phyloP scores from a whole-genome alignment of 2,113 vertebrate species.

The Nesogale talazaci region DNA sequence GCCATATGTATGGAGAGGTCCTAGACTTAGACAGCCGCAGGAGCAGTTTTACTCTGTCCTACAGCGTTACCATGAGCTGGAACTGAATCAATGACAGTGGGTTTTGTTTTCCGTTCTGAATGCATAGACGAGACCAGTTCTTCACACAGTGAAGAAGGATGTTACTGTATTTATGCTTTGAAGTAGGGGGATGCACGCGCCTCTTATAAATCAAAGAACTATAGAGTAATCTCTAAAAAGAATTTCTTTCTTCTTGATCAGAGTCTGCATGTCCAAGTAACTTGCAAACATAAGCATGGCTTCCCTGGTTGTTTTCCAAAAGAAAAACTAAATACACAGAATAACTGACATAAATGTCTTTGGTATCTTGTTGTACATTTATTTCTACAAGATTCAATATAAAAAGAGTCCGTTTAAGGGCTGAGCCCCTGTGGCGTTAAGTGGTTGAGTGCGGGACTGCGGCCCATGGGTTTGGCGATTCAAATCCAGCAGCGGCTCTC shows the following conservation, averaged over 20 bases:
- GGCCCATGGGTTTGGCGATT: too few species aligned
- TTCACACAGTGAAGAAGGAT: neutral
- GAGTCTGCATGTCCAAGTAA: conserved; percentile 3
- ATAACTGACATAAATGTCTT: conserved; percentile 31
- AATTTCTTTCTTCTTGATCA: conserved; percentile 14
- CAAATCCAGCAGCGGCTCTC: too few species aligned
- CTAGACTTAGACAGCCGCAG: too few species aligned
- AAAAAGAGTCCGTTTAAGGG: too few species aligned
- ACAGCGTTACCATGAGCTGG: too few species aligned
- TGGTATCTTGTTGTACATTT: neutral
- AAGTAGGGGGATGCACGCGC: neutral
- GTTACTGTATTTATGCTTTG: conserved; percentile 29
- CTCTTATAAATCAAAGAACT: neutral
- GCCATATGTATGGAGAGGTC: too few species aligned
- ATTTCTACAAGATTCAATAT: conserved; percentile 33
- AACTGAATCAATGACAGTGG: too few species aligned
- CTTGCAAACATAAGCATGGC: conserved; percentile 30
- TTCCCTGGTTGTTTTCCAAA: neutral
- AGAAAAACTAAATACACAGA: conserved; percentile 22
- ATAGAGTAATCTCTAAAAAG: conserved; percentile 24
- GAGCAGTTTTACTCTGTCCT: too few species aligned
- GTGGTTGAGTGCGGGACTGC: too few species aligned
- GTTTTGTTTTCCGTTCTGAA: neutral
- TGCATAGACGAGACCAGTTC: conserved; percentile 26
- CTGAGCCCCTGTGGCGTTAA: too few species aligned